A percentile compares a stretch with the other conserved stretches of the same genome.
Conservation (phyloP, 2,113 vertebrate genomes). For the Centropristis striata region DNA sequence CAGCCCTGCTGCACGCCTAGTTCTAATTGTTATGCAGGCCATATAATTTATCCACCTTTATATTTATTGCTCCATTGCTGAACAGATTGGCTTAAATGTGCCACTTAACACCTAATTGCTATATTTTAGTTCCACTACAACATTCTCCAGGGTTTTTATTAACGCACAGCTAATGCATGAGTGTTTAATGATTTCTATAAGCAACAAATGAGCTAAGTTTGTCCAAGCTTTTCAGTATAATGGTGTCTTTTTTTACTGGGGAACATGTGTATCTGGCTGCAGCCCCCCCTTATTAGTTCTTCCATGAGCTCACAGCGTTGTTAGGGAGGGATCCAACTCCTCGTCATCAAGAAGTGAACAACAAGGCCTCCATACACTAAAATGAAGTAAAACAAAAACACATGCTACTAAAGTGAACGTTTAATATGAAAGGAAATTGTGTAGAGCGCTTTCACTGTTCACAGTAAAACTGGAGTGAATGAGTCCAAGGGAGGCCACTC, state of each 20-base stretch:
- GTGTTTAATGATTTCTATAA: constrained; percentile 35
- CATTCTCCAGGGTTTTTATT: constrained; percentile 10
- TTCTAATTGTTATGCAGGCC: neutral
- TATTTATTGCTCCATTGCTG: constrained; percentile 18
- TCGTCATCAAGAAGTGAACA: constrained; percentile 41
- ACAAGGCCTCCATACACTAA: constrained; percentile 34
- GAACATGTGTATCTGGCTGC: constrained; percentile 39
- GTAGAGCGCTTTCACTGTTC: constrained; percentile 9
- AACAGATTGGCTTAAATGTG: constrained; percentile 27
- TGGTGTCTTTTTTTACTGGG: constrained; percentile 19
- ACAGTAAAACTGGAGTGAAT: neutral
- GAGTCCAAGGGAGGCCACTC: constrained; percentile 21
- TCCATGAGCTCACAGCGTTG: constrained; percentile 73
- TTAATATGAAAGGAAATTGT: constrained; percentile 43
- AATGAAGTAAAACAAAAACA: constrained; percentile 60
- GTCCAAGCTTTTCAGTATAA: constrained; percentile 31
- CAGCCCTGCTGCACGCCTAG: neutral
- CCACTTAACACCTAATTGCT: constrained; percentile 34
- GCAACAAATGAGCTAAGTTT: constrained; percentile 28
- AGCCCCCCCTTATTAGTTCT: constrained; percentile 56
- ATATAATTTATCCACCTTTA: neutral
- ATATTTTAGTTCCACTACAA: constrained; percentile 30
- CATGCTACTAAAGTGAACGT: constrained; percentile 34
- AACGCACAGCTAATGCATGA: constrained; percentile 13
- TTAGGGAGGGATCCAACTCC: constrained; percentile 51